Conservation (phyloP, 2,888 invertebrate genomes). For the Microchrysa polita region DNA sequence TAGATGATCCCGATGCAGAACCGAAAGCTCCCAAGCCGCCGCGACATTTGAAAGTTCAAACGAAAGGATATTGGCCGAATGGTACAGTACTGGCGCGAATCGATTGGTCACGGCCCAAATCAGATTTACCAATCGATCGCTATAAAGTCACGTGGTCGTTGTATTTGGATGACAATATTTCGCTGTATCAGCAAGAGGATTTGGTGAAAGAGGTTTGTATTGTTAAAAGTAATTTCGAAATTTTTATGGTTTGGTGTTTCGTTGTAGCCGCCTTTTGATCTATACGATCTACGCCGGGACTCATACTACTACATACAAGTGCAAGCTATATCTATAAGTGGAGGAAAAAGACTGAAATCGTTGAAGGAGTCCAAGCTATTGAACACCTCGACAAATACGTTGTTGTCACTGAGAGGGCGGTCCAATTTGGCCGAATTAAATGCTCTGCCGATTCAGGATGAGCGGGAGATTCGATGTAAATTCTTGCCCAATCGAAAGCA, state of each 20-base stretch:
- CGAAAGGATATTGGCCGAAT: constrained; percentile 55
- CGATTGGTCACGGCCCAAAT: constrained; percentile 76
- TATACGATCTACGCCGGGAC: constrained; percentile 73
- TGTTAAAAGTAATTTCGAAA: background rate
- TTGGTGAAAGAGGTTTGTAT: constrained; percentile 60
- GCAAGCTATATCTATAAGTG: constrained; percentile 77
- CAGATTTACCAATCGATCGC: constrained; percentile 75
- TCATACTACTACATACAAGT: constrained; percentile 83
- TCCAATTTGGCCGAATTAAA: background rate
- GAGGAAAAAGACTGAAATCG: constrained; percentile 73
- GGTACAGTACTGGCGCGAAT: constrained; percentile 69
- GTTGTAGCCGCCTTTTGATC: constrained; percentile 70
- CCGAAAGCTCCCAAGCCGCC: constrained; percentile 62
- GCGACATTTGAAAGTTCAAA: constrained; percentile 57
- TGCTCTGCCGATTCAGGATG: background rate
- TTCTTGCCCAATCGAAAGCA: constrained; percentile 61
- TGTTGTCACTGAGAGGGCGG: background rate
- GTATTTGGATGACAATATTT: constrained; percentile 66
- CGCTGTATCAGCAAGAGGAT: constrained; percentile 58
- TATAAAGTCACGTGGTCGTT: constrained; percentile 82
- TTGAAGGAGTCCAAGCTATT: constrained; percentile 76
- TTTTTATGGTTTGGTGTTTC: background rate
- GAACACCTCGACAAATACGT: constrained; percentile 69
- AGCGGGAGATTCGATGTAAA: constrained; percentile 12
- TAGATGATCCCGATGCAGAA: constrained; percentile 54